Evolutionary conservation across 1,140 invertebrate species (phyloP).

Genomic region (Ceratina australensis): DNA sequence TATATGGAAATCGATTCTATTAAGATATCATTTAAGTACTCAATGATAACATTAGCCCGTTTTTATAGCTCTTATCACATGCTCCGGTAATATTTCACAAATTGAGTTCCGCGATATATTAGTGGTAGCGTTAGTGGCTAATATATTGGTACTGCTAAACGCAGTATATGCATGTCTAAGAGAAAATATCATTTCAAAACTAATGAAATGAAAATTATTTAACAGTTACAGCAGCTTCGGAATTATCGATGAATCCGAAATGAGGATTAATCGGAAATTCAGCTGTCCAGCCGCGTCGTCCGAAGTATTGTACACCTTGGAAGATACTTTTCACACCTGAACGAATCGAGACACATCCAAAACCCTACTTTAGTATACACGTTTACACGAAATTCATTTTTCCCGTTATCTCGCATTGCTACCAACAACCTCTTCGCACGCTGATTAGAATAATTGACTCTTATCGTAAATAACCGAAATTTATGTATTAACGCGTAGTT

Average conservation of each 20-base stretch:
- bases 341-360: slow-evolving; percentile 64
- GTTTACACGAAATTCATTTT: slow-evolving; percentile 48
- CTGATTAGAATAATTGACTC: slow-evolving; percentile 63
- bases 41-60: neutral
- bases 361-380: slow-evolving; percentile 49
- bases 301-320: slow-evolving; percentile 61
- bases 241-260: no score
- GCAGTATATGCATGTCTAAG: no score
- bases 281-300: slow-evolving; percentile 49
- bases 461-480: slow-evolving; percentile 58
- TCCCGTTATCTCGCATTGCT: slow-evolving; percentile 28
- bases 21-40: slow-evolving; percentile 30
- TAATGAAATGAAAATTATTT: no score
- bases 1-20: slow-evolving; percentile 1
- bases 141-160: no score
- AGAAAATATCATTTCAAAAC: neutral
- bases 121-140: no score
- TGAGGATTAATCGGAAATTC: slow-evolving; percentile 11
- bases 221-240: no score
- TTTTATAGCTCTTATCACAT: neutral
- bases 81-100: neutral
- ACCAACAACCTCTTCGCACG: slow-evolving; percentile 33
- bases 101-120: no score
- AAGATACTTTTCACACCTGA: slow-evolving; percentile 62
- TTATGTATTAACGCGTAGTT: slow-evolving; percentile 6